Evolutionary conservation across 2,888 invertebrate genomes (phyloP), one percentile per base, ranked within the genome.

Genomic region (Clitarchus hookeri): DNA sequence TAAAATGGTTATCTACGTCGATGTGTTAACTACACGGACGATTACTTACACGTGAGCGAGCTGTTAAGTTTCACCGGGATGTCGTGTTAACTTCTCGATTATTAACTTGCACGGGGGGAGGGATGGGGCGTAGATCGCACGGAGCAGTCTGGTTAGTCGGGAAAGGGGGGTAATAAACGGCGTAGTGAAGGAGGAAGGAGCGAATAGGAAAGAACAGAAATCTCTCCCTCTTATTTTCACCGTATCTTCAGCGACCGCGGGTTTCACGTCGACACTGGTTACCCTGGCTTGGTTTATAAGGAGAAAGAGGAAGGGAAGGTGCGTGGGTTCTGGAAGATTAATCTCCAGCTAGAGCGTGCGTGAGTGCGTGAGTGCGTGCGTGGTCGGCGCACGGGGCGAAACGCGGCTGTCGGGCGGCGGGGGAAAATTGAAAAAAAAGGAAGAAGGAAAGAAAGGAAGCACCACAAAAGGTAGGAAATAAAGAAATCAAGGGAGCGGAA

Each of bases 401-500:
- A 13, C 48, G 48, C 48, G 48, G 48, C 48, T 16, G 16, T 0
- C 19, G 8, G n/a, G 19, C 13, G 53, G 19, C 2, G 53, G 53
- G 19, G n/a, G 65, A 65, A 65, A 65, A n/a, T 65, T 65, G 65
- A 65, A 65, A 65, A 36, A 36, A 19, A 53, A 53, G 65, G 65
- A 65, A 65, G 12, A 23, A 65, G 19, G n/a, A 65, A 65, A 65
- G 65, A 65, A 65, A 23, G 65, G 65, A 65, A 65, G n/a, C 23
- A n/a, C 65, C 65, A 65, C n/a, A 65, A 65, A 65, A 65, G 65
- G 65, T 65, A 65, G 65, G 19, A 65, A 23, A 65, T 65, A 65
- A 65, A 65, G 65, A 65, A 65, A 65, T 65, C 65, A 65, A 16
- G n/a, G 65, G n/a, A 65, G 65, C 65, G 23, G 65, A 65, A 65